phyloP scores from a whole-genome alignment of 1,140 invertebrate genomes.

The Drosophila novamexicana region DNA sequence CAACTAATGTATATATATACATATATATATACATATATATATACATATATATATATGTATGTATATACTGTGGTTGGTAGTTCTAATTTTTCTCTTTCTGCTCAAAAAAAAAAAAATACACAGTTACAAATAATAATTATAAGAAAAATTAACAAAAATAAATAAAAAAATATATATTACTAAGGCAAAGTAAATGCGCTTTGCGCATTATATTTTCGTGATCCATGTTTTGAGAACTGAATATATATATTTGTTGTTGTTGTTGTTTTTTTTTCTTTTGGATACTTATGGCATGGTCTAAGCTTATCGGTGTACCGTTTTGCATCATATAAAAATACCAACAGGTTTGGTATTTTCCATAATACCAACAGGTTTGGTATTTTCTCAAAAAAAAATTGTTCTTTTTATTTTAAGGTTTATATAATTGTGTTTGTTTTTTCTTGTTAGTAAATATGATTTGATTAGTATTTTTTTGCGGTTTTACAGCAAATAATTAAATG shows the following conservation, averaged over 20 bases:
- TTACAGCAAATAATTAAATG: constrained; percentile 15
- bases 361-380: no score
- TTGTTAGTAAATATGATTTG: constrained; percentile 10
- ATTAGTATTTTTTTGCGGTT: constrained; percentile 15
- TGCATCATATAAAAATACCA: constrained; percentile 65
- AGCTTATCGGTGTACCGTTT: constrained; percentile 70
- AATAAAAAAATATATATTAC: not conserved
- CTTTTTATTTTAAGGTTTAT: not conserved
- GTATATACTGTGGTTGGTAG: constrained; percentile 37
- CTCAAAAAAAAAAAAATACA: constrained; percentile 7
- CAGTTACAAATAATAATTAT: constrained; percentile 12
- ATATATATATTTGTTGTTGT: not conserved
- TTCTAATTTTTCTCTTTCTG: constrained; percentile 13
- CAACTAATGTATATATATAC: not conserved
- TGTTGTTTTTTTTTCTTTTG: not conserved
- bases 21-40: constrained; percentile 17
- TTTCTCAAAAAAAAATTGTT: not conserved
- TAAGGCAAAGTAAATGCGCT: constrained; percentile 28
- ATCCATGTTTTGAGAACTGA: constrained; percentile 6
- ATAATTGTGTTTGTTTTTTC: constrained; percentile 1
- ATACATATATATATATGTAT: not conserved
- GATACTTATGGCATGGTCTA: constrained; percentile 44
- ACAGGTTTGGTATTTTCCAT: constrained; percentile 31
- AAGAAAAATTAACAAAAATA: not conserved
- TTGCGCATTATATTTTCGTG: constrained; percentile 19